Base-by-base conservation (phyloP, 2,888 invertebrate genomes). In the Epirrita christyi region DNA sequence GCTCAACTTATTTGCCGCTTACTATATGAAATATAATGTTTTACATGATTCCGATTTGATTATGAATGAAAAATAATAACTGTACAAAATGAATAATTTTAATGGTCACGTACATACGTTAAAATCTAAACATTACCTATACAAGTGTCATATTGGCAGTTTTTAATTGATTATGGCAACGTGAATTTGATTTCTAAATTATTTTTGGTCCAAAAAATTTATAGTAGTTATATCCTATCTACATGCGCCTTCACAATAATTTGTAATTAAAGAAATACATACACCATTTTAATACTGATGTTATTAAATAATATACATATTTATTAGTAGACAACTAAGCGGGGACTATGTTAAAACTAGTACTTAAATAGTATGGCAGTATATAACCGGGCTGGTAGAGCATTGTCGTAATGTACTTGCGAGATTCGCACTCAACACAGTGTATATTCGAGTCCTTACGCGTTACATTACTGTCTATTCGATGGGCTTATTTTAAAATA, bases 271-370 rank as follows among this genome's bases (percentile, higher is more conserved):
- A 82, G 76, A 85, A 86, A 85, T 86, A 88, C 86, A 88, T 88
- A 88, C 90, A 88, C 83, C 88, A 85, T 83, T 87, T 84, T 91
- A 90, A 91, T 91, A 91, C 91, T 91, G 87, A 85, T 82, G 88
- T 87, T 83, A 86, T 73, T n/a, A n/a, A 29, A 85, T 70, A 82
- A 82, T 79, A 76, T 80, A 80, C 76, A 81, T 80, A 81, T 76
- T 78, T 72, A 73, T 71, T 75, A 83, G 83, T 84, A 85, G 75
- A 81, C 78, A 83, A 78, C 87, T 90, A 88, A 86, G 85, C 86
- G 78, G 86, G 83, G 78, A 82, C 84, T 86, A 87, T 81, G 79
- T 83, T 86, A 81, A 75, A 83, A 73, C 82, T 85, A 86, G 67
- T 81, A 86, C 87, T 85, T 89, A 88, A 73, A 75, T 88, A 88